Evolutionary conservation across 2,113 vertebrate species (phyloP).

Genomic region (Turdus rufiventris): DNA sequence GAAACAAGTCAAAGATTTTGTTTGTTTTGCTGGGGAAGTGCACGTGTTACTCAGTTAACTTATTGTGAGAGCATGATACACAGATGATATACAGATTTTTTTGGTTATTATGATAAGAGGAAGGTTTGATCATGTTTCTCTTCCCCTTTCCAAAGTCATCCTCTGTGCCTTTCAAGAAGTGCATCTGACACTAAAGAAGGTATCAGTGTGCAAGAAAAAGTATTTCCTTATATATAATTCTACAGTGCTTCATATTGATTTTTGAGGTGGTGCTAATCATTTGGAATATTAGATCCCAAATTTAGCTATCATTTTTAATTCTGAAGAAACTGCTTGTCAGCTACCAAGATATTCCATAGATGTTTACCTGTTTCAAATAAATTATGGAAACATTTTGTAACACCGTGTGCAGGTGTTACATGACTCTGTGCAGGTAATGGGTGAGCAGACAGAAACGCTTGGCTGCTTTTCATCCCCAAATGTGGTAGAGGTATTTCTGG

Average conservation of each 20-base stretch:
- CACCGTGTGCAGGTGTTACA: neutral
- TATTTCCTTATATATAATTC: neutral
- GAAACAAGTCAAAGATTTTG: neutral
- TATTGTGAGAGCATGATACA: neutral
- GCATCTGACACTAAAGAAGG: neutral
- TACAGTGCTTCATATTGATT: neutral
- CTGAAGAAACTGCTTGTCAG: neutral
- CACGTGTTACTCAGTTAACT: neutral
- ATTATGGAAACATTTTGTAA: neutral
- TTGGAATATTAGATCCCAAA: neutral
- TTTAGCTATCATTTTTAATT: conserved; percentile 8
- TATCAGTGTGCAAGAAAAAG: neutral
- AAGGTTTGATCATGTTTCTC: neutral
- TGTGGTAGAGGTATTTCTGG: neutral
- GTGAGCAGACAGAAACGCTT: neutral
- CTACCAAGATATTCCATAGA: neutral
- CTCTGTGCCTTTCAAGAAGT: neutral
- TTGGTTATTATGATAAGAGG: neutral
- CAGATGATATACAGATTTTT: neutral
- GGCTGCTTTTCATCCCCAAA: neutral
- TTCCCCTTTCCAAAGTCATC: neutral
- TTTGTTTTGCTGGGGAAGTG: neutral
- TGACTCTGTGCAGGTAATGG: neutral
- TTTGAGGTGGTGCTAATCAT: neutral
- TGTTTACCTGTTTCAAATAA: neutral